A percentile compares a stretch with the other conserved stretches of the same genome.
phyloP scores from a whole-genome alignment of 2,888 invertebrate species.

The Tetragonula carbonaria region DNA sequence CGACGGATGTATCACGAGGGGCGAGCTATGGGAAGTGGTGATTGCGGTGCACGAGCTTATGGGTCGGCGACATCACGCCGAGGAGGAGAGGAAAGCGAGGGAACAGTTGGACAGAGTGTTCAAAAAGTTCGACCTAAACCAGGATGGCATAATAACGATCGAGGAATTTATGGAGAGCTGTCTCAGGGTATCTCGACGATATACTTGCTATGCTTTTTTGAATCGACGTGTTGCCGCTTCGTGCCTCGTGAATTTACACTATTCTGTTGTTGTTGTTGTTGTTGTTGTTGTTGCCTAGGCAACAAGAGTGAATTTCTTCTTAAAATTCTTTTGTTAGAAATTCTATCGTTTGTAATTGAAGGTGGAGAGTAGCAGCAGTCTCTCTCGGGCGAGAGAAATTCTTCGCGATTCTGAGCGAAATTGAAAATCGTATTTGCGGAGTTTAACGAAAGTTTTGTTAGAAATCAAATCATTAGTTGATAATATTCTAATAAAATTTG shows the following conservation, averaged over 20 bases:
- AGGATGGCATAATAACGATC: conserved; percentile 97
- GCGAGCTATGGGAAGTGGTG: conserved; percentile 95
- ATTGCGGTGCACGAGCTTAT: conserved; percentile 96
- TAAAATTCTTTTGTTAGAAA: too few species aligned
- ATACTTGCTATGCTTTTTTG: conserved; percentile 3
- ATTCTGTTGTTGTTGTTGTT: too few species aligned
- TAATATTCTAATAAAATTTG: too few species aligned
- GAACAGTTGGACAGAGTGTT: conserved; percentile 96
- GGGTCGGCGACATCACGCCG: conserved; percentile 90
- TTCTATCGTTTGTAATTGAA: too few species aligned
- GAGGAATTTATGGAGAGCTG: conserved; percentile 98
- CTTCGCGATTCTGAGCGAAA: neutral
- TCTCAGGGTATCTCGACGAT: conserved; percentile 88
- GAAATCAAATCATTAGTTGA: too few species aligned
- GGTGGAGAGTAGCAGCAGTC: too few species aligned
- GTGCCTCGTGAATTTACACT: too few species aligned
- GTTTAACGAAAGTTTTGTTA: too few species aligned
- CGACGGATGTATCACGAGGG: conserved; percentile 96
- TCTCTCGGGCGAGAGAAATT: neutral
- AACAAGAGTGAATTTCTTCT: too few species aligned
- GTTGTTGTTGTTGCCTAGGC: too few species aligned
- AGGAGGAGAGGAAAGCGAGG: conserved; percentile 93
- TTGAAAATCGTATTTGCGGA: neutral
- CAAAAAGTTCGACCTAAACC: conserved; percentile 95
- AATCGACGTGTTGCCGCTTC: neutral